These are phyloP conservation scores for Aeoliscus strigatus DNA, from an alignment of 2,797 vertebrate species.

Conservation along the genomic window DNA sequence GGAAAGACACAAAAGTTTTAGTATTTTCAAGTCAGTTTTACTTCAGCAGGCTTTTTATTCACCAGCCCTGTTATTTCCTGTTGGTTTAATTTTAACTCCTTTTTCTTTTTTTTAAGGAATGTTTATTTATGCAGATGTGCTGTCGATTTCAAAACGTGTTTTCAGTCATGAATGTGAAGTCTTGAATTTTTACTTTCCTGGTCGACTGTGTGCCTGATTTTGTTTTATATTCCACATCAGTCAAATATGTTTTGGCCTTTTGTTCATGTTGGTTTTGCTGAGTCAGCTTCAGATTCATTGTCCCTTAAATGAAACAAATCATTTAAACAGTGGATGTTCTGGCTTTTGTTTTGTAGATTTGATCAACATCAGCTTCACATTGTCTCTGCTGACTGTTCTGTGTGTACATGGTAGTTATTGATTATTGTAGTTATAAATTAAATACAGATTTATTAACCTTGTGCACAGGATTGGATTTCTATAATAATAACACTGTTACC, in stretches of 20 bases:
- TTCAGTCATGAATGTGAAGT: conserved; percentile 9
- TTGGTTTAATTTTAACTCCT: conserved; percentile 23
- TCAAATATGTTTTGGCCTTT: no score
- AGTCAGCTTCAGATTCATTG: no score
- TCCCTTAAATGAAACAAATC: no score
- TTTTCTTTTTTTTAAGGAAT: no score
- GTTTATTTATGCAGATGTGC: conserved; percentile 6
- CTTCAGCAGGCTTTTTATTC: conserved; percentile 18
- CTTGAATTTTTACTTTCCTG: neutral
- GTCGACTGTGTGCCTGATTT: no score
- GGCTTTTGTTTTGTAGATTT: neutral
- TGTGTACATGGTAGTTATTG: conserved; percentile 7
- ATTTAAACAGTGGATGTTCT: neutral
- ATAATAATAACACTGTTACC: no score
- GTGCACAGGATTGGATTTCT: neutral
- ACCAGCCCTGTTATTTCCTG: neutral
- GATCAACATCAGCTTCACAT: no score
- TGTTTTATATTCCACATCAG: no score
- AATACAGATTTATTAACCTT: conserved; percentile 41
- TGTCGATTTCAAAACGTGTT: conserved; percentile 6
- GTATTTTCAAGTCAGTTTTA: neutral
- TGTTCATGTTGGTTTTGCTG: no score
- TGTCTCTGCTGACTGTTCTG: conserved; percentile 10
- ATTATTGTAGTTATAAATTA: conserved; percentile 27
- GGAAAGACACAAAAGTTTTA: no score